Evolutionary conservation across 2,888 invertebrate genomes (phyloP), one percentile per base, ranked within the genome.

Genomic region (Hyalella azteca): DNA sequence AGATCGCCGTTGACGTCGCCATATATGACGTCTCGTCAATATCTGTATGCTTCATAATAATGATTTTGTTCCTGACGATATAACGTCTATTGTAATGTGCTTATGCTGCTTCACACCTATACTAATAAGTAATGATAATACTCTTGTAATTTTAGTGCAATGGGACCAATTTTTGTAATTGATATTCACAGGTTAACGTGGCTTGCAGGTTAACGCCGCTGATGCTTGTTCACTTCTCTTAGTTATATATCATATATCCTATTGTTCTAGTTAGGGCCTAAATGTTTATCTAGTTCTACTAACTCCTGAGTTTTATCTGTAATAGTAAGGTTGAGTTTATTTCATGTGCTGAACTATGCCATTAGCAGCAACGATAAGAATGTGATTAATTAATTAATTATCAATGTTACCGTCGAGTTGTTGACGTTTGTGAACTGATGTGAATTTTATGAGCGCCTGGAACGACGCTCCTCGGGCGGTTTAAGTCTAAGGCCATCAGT

Each of bases 281-380:
- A n/a, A n/a, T n/a, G n/a, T n/a, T n/a, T n/a, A n/a, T n/a, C n/a
- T 66, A 66, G 66, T 66, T 66, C 66, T 66, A 66, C 66, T 66
- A 66, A 66, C 66, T 66, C 66, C 32, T 36, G 66, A 36, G 66
- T 66, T 66, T 29, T 66, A 66, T 9, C 9, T 45, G 45, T 45
- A 45, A 45, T n/a, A n/a, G n/a, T n/a, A n/a, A n/a, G n/a, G n/a
- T n/a, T n/a, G n/a, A n/a, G n/a, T n/a, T n/a, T n/a, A n/a, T n/a
- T n/a, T n/a, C n/a, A n/a, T n/a, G n/a, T n/a, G n/a, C n/a, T n/a
- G n/a, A n/a, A n/a, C n/a, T n/a, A n/a, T n/a, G n/a, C n/a, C n/a
- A n/a, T n/a, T n/a, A n/a, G n/a, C n/a, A n/a, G n/a, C n/a, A n/a
- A n/a, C n/a, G n/a, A n/a, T n/a, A n/a, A n/a, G n/a, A n/a, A n/a